Evolutionary conservation across 1,140 invertebrate genomes (phyloP), one percentile per base, ranked within the genome.

Genomic region (Atta texana): DNA sequence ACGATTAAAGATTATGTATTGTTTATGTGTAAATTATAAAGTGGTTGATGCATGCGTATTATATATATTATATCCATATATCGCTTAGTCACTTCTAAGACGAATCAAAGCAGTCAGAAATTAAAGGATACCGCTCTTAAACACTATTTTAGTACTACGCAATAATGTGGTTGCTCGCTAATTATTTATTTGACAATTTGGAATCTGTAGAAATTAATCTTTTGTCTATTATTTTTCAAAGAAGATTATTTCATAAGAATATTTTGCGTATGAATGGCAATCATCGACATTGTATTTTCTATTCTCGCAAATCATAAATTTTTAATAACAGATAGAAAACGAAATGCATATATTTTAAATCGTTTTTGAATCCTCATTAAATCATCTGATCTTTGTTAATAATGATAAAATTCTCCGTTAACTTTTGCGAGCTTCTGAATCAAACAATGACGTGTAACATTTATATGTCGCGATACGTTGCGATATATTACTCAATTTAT

Each of bases 91-190:
- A 89, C 75, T 49, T 85, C 68, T 90, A 92, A 82, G 85, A 74
- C 68, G 76, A 92, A 91, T 91, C 86, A 91, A 92, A 92, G 87
- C 85, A 92, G 81, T 92, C 87, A 87, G 75, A 51, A 84, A 53
- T 85, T 72, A 87, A 87, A 92, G 61, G 53, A 59, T 78, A 86
- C 21, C 31, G 21, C 55, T 88, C 24, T 84, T 90, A 80, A 90
- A 90, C 76, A 74, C 76, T 90, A 90, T 90, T 90, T 90, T 90
- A 90, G 86, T 90, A 90, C 72, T 77, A 72, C 55, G 28, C 81
- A 81, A 61, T 90, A 75, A 90, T 64, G 3, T 49, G 16, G 21
- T 86, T 90, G 74, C 55, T 88, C 51, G 59, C n/a, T 2, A 49
- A 59, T 91, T 91, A 91, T 91, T 91, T 91, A 91, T 91, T 91